Evolutionary conservation across 2,113 vertebrate species (phyloP).

Genomic region (Mola mola): DNA sequence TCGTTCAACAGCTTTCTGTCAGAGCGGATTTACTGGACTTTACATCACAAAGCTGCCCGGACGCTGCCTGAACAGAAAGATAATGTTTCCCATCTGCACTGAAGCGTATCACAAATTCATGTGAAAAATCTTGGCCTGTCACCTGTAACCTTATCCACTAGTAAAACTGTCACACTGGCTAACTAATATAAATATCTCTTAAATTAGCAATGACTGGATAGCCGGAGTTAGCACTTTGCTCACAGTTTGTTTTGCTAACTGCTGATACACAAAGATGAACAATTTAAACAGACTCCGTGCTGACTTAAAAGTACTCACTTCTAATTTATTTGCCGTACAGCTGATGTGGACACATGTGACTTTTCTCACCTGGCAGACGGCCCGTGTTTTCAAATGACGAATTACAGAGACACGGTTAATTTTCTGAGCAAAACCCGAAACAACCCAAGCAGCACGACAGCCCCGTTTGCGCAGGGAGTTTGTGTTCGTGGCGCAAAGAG

Average conservation of each 20-base stretch:
- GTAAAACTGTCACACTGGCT: background rate
- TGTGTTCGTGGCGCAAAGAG: constrained; percentile 38
- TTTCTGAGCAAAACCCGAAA: too few relatives aligned
- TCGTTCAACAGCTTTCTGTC: too few relatives aligned
- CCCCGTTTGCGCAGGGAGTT: too few relatives aligned
- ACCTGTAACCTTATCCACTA: too few relatives aligned
- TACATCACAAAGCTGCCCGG: constrained; percentile 3
- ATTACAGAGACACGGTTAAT: background rate
- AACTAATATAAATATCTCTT: too few relatives aligned
- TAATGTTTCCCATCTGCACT: too few relatives aligned
- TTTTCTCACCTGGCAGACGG: constrained; percentile 8
- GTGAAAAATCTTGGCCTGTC: too few relatives aligned
- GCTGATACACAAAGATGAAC: background rate
- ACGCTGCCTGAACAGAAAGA: background rate
- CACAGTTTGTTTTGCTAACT: background rate
- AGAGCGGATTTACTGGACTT: too few relatives aligned
- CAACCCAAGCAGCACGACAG: too few relatives aligned
- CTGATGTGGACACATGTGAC: constrained; percentile 28
- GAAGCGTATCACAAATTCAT: too few relatives aligned
- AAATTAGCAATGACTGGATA: background rate
- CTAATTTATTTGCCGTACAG: background rate
- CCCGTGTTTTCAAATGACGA: background rate
- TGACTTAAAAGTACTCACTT: background rate
- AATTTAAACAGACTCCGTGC: background rate
- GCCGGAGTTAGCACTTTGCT: background rate